Percentiles rank a stretch among this genome's conserved stretches.
Evolutionary conservation across 2,113 vertebrate species (phyloP).

Genomic region (Herpailurus yagouaroundi): DNA sequence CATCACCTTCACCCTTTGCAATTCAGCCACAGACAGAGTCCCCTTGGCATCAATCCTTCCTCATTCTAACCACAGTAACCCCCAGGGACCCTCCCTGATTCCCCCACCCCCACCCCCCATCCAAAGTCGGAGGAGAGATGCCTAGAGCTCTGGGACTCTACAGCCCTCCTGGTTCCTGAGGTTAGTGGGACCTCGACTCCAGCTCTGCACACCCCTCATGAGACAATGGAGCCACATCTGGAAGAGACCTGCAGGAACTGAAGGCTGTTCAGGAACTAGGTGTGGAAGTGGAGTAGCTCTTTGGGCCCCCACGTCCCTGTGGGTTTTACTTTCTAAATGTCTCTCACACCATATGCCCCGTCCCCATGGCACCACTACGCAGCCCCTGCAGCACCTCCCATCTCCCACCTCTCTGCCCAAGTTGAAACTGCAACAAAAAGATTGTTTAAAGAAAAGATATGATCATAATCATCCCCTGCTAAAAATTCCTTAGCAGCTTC

Average conservation of each 20-base stretch:
- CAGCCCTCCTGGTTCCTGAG: neutral
- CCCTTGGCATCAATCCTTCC: neutral
- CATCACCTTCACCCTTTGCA: rapidly evolving
- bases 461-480: neutral
- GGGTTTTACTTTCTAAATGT: neutral
- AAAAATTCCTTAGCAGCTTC: neutral
- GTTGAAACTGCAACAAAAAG: neutral
- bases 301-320: neutral
- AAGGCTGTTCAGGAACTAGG: neutral
- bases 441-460: neutral
- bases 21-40: neutral
- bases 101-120: neutral
- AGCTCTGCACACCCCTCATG: neutral
- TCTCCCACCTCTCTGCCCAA: too few relatives aligned
- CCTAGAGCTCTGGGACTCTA: neutral
- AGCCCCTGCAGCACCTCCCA: neutral
- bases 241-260: neutral
- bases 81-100: rapidly evolving
- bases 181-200: neutral
- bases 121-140: neutral
- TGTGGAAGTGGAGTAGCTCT: neutral
- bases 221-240: neutral
- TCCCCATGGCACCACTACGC: rapidly evolving
- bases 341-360: too few relatives aligned
- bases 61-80: neutral